Base-by-base conservation (phyloP, 1,140 invertebrate genomes). In the Radopholus similis region DNA sequence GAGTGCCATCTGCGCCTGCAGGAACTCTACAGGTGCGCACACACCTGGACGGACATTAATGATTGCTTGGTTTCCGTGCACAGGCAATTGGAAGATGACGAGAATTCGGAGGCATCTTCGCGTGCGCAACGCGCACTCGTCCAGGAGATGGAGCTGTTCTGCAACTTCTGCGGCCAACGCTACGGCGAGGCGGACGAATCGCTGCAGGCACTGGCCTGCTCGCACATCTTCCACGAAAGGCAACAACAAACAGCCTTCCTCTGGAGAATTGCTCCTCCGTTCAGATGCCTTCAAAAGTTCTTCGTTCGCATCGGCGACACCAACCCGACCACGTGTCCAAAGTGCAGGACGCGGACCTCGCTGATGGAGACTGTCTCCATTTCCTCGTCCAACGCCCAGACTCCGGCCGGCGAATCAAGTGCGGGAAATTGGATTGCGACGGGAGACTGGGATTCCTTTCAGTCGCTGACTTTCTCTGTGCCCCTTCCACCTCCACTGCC, bases 111-210 rank as follows among this genome's bases (percentile, higher is more conserved):
- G 37, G 55, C 64, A 21, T 78, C 79, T 32, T 42, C 60, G 18
- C 74, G 66, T 59, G 66, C 68, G 13, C 64, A 57, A 26, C 67
- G 42, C 42, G 38, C 54, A 30, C 62, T 81, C 21, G 74, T 79
- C 35, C 79, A 83, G 62, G 77, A 81, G 71, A 83, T 81, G 81
- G 76, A 81, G 58, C 60, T 81, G 23, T 81, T 81, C 54, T 81
- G 79, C 62, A 83, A 81, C 51, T 83, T 81, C 51, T 81, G 79
- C 64, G 79, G 79, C 23, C 79, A 81, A 63, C 32, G 79, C 38
- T 81, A 74, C 37, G 79, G 73, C n/a, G 51, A 68, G 13, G 68
- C 69, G 28, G 74, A 81, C 30, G 79, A 81, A 51, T 80, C 76
- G 13, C 57, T 81, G 21, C 76, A 77, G 65, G 79, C 79, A 8